A percentile compares a stretch with the other conserved stretches of the same genome.
Conservation (phyloP, 2,797 vertebrate species). For the Pristis pectinata region DNA sequence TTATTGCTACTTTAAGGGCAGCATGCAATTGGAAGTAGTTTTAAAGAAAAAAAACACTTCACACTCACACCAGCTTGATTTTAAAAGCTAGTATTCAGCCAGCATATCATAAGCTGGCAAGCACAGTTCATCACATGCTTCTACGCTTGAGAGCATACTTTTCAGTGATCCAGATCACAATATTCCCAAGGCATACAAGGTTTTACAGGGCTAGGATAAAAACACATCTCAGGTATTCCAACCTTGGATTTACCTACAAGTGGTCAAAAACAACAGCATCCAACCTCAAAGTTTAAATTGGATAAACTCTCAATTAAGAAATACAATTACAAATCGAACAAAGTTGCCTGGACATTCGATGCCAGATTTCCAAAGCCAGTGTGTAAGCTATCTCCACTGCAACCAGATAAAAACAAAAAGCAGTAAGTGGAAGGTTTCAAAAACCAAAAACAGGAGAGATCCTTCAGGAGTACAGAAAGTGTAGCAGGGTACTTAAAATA, state of each 20-base stretch:
- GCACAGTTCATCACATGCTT: not conserved
- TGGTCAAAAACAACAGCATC: not conserved
- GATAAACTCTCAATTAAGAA: not conserved
- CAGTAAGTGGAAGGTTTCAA: no score
- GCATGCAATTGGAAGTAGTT: no score
- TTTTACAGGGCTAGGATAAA: not conserved
- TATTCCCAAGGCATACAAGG: not conserved
- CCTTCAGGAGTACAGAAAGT: no score
- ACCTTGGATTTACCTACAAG: not conserved
- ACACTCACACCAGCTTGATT: not conserved
- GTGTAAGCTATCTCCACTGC: not conserved
- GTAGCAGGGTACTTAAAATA: no score
- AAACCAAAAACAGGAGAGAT: no score
- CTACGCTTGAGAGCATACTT: not conserved
- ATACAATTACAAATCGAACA: not conserved
- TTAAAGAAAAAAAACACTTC: not conserved
- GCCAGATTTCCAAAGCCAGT: not conserved
- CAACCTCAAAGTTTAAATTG: not conserved
- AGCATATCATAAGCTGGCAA: not conserved
- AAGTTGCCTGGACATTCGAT: not conserved
- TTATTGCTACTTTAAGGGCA: no score
- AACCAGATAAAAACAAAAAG: no score
- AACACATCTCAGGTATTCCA: not conserved
- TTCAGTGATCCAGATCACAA: not conserved
- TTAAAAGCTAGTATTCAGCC: not conserved